Conservation (phyloP, 2,888 invertebrate genomes). For the Molorchus minor region DNA sequence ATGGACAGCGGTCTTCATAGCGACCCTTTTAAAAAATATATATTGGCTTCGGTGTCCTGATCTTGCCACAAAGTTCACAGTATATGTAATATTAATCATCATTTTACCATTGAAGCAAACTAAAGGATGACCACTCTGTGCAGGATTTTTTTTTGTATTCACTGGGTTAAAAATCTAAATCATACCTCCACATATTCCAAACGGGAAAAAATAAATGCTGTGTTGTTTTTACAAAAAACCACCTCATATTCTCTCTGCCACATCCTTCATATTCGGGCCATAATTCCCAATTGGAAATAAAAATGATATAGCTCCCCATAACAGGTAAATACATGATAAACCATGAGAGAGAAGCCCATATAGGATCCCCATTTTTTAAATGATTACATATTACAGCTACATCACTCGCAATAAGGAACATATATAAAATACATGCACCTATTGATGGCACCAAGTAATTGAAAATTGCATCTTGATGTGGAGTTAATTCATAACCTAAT, state of each 20-base stretch:
- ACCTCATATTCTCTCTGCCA: slow-evolving; percentile 62
- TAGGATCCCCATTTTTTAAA: slow-evolving; percentile 67
- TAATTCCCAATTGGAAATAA: slow-evolving; percentile 68
- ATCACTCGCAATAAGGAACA: slow-evolving; percentile 75
- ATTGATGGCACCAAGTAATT: slow-evolving; percentile 67
- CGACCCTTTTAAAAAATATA: no score
- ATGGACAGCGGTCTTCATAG: no score
- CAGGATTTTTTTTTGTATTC: no score
- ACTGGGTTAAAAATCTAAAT: no score
- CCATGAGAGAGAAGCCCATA: slow-evolving; percentile 64
- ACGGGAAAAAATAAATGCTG: slow-evolving; percentile 69
- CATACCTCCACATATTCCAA: slow-evolving; percentile 72
- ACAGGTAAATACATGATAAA: slow-evolving; percentile 67
- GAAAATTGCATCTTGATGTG: slow-evolving; percentile 64
- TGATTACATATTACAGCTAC: slow-evolving; percentile 73
- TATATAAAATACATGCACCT: slow-evolving; percentile 71
- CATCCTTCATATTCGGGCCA: slow-evolving; percentile 65
- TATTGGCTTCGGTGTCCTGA: no score
- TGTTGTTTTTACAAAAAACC: slow-evolving; percentile 63
- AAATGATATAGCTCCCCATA: slow-evolving; percentile 67
- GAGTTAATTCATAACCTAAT: slow-evolving; percentile 57
- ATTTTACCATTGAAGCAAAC: no score
- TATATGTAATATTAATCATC: no score
- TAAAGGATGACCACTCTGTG: no score
- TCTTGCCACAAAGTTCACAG: no score